Evolutionary conservation across 2,113 vertebrate genomes (phyloP), one percentile per base, ranked within the genome.

Genomic region (Bambusicola thoracicus): DNA sequence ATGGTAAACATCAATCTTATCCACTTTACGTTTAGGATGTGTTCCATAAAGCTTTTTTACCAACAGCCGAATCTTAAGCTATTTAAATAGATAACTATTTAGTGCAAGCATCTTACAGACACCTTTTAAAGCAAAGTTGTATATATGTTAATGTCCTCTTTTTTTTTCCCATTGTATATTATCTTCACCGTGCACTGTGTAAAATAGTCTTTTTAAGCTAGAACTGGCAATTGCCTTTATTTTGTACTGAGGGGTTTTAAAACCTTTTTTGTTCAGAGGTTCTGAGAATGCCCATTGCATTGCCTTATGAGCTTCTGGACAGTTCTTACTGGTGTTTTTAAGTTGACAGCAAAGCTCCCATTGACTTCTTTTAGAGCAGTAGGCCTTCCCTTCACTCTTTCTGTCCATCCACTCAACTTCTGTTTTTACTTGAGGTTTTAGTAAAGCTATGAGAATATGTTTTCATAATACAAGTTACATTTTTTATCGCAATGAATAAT

Each of bases 191-290:
- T 66, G 22, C 16, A 46, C 44, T 56, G 62, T 0, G 3, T 79
- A 49, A 72, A 93, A 55, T 17, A 80, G 34, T 79, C 48, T 55
- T 76, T 36, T 4, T 55, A 56, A 76, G 53, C 25, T 72, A 49
- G 49, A 85, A 29, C 77, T 94, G 49, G 29, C 34, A 76, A 48
- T 85, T 93, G 87, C 65, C 43, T 88, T 88, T 65, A 80, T 88
- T 83, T 94, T 61, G 25, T 69, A 34, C 46, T 59, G 51, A 62
- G 38, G 10, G 14, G n/a, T 63, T 92, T 90, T 72, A 76, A 90
- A 59, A 30, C 55, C 62, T 82, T 92, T 90, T 90, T 86, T 96
- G 86, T 95, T 93, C 80, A 46, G 24, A 90, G 92, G 84, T 92
- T 90, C 65, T 78, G 91, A 94, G 84, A 93, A 68, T 59, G 70